Evolutionary conservation across 2,113 vertebrate genomes (phyloP).

Genomic region (Toxotes chatareus): DNA sequence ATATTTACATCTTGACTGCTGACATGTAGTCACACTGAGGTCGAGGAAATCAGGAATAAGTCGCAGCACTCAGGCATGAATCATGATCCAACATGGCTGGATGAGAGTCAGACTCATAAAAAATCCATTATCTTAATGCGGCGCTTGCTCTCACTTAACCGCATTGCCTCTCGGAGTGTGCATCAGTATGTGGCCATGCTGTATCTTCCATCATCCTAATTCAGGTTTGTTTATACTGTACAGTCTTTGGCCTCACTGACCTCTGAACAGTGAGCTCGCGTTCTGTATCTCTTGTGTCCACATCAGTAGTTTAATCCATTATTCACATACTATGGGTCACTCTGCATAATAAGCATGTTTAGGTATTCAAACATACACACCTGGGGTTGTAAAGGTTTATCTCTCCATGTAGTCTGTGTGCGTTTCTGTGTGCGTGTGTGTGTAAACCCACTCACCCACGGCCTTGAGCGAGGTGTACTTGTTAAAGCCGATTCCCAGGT

Average conservation of each 20-base stretch:
- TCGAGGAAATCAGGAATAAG: constrained; percentile 20
- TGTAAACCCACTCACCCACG: constrained; percentile 74
- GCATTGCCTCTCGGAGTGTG: neutral
- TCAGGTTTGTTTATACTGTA: neutral
- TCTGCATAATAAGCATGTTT: neutral
- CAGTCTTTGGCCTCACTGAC: neutral
- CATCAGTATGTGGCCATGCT: neutral
- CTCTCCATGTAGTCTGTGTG: constrained; percentile 11
- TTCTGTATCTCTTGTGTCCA: neutral
- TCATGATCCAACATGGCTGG: constrained; percentile 20
- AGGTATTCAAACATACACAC: neutral
- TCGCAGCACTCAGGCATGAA: constrained; percentile 21
- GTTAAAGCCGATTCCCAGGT: constrained; percentile 84
- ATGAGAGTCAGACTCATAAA: constrained; percentile 45
- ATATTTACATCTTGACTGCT: constrained; percentile 30
- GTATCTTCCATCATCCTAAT: constrained; percentile 8
- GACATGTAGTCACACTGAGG: neutral
- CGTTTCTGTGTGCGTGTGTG: constrained; percentile 18
- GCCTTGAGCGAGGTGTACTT: constrained; percentile 85
- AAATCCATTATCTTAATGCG: constrained; percentile 47
- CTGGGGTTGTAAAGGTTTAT: neutral
- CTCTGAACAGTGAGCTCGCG: neutral
- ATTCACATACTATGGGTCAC: neutral
- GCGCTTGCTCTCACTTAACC: neutral
- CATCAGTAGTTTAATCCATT: neutral